These are phyloP conservation scores for Brenthis ino DNA, from an alignment of 2,888 invertebrate species.

Conservation along the genomic window DNA sequence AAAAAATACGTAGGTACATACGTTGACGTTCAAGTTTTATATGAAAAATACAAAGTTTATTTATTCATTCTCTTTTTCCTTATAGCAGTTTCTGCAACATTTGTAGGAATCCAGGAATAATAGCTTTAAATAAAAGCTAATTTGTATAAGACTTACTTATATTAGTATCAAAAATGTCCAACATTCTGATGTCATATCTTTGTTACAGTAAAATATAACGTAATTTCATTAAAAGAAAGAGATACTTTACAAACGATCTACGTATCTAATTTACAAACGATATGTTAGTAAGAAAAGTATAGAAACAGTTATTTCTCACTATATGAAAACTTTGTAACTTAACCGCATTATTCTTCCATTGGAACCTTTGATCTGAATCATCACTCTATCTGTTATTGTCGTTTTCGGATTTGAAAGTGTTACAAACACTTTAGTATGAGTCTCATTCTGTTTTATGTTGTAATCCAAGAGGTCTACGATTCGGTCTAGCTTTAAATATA, in stretches of 20 bases:
- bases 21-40: neutral
- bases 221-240: too few species aligned
- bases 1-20: conserved; percentile 1
- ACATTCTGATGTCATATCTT: too few species aligned
- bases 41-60: conserved; percentile 1
- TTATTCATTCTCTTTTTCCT: too few species aligned
- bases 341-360: conserved; percentile 62
- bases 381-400: conserved; percentile 28
- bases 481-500: too few species aligned
- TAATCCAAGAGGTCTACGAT: neutral
- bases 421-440: neutral
- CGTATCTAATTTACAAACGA: neutral
- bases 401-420: conserved; percentile 24
- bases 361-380: conserved; percentile 56
- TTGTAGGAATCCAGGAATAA: too few species aligned
- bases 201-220: too few species aligned
- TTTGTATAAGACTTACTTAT: too few species aligned
- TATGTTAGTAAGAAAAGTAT: conserved; percentile 13
- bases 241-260: neutral
- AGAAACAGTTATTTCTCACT: conserved; percentile 62
- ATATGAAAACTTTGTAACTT: conserved; percentile 50
- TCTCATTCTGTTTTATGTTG: neutral
- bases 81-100: too few species aligned
- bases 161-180: too few species aligned
- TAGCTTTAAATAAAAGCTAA: too few species aligned